phyloP scores from a whole-genome alignment of 2,888 invertebrate species.

The Pterostichus madidus region DNA sequence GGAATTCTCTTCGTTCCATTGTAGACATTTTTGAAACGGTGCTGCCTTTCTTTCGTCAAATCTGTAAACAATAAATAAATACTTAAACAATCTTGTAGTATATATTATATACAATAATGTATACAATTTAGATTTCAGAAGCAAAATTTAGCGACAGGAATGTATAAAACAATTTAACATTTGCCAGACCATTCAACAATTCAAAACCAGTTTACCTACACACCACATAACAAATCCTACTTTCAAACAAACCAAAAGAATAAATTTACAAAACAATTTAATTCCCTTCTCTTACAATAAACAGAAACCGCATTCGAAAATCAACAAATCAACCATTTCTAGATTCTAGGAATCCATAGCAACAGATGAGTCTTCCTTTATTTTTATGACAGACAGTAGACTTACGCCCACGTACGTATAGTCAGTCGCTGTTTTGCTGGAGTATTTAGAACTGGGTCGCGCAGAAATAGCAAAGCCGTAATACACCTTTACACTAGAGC shows the following conservation, averaged over 20 bases:
- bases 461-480: slow-evolving; percentile 57
- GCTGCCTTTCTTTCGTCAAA: slow-evolving; percentile 21
- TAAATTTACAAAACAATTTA: slow-evolving; percentile 28
- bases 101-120: no score
- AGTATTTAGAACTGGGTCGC: slow-evolving; percentile 58
- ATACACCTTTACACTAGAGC: slow-evolving; percentile 40
- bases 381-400: slow-evolving; percentile 25
- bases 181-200: slow-evolving; percentile 28
- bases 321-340: neutral
- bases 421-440: slow-evolving; percentile 48
- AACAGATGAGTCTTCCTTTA: slow-evolving; percentile 16
- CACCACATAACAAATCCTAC: slow-evolving; percentile 32
- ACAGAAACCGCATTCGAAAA: slow-evolving; percentile 13
- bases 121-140: neutral
- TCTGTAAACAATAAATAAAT: slow-evolving; percentile 52
- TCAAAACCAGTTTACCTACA: slow-evolving; percentile 45
- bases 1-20: slow-evolving; percentile 76
- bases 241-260: slow-evolving; percentile 35
- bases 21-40: slow-evolving; percentile 73
- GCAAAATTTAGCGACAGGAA: slow-evolving; percentile 23
- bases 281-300: slow-evolving; percentile 20
- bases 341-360: slow-evolving; percentile 16
- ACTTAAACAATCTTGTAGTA: neutral
- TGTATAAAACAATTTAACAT: slow-evolving; percentile 30
- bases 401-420: slow-evolving; percentile 43